Evolutionary conservation across 2,888 invertebrate genomes (phyloP), one percentile per base, ranked within the genome.

Genomic region (Sylvicola cinctus): DNA sequence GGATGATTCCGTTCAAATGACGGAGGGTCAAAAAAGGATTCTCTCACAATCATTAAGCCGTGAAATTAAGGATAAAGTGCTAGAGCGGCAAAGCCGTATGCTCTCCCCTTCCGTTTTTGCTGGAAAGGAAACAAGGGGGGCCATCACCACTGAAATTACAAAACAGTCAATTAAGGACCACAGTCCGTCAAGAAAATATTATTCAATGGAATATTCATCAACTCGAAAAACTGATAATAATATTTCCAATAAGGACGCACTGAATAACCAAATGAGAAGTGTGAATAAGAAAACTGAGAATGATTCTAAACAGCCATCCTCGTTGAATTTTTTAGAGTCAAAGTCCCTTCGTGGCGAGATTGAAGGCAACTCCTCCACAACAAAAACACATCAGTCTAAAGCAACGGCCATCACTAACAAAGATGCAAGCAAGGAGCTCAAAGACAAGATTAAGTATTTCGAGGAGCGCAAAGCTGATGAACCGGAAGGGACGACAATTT

Each of bases 401-500:
- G 69, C 62, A 52, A 78, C 78, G 1, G 74, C 74, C 1, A 70
- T 77, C 35, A 67, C 63, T 42, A 61, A 65, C 28, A 65, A 60
- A 7, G 61, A 63, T 3, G 66, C 65, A 39, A 70, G 73, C 37
- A 70, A 70, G 42, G 70, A 53, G 4, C 45, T 79, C 1, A 66
- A 70, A 36, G 70, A 70, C 45, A 83, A 76, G 53, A 74, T 84
- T 2, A 73, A 78, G 50, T 83, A 77, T 55, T 84, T 81, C 49
- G 83, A 84, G 54, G 72, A 70, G 3, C 70, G 70, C 0, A 66
- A 68, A 42, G 64, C 60, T 33, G 53, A 62, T 4, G 55, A 60
- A 23, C 63, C 65, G n/a, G 52, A 59, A 32, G 52, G 54, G 26
- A 60, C 58, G 41, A 61, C 55, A 4, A 52, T 65, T 37, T 65